Percentiles rank a stretch among this genome's conserved stretches.
phyloP scores from a whole-genome alignment of 2,888 invertebrate genomes.

The Drosophila prostipennis region DNA sequence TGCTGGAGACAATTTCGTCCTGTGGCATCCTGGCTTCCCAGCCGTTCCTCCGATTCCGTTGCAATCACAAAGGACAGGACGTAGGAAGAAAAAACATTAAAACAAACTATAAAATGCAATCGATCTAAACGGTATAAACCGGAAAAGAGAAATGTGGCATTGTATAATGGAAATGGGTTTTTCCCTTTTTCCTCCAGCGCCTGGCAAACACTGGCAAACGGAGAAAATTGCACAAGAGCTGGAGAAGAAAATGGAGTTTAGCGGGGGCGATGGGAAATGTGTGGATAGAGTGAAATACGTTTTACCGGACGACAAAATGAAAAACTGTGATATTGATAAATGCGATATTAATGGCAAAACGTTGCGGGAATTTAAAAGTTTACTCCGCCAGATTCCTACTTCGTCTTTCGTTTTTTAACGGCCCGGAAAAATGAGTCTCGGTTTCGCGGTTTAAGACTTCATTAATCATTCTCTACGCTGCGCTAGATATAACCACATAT shows the following conservation, averaged over 20 bases:
- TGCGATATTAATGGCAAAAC: constrained; percentile 77
- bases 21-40: constrained; percentile 38
- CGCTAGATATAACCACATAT: constrained; percentile 4
- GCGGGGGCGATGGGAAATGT: constrained; percentile 37
- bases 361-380: constrained; percentile 73
- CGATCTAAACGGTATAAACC: constrained; percentile 78
- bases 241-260: constrained; percentile 25
- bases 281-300: constrained; percentile 61
- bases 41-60: constrained; percentile 8
- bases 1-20: constrained; percentile 59
- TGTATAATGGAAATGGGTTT: constrained; percentile 77
- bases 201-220: constrained; percentile 44
- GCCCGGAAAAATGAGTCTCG: constrained; percentile 59
- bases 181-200: constrained; percentile 38
- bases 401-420: constrained; percentile 32
- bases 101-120: constrained; percentile 81
- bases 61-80: constrained; percentile 41
- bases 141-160: constrained; percentile 78
- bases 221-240: constrained; percentile 64
- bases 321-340: constrained; percentile 79
- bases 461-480: constrained; percentile 59
- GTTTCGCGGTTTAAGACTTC: constrained; percentile 59
- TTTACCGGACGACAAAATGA: constrained; percentile 67
- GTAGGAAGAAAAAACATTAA: constrained; percentile 61
- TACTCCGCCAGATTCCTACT: constrained; percentile 13